Percentiles rank a stretch among this genome's conserved stretches.
These are phyloP conservation scores for Apodemia zela DNA, from an alignment of 2,888 invertebrate species.

Conservation along the genomic window DNA sequence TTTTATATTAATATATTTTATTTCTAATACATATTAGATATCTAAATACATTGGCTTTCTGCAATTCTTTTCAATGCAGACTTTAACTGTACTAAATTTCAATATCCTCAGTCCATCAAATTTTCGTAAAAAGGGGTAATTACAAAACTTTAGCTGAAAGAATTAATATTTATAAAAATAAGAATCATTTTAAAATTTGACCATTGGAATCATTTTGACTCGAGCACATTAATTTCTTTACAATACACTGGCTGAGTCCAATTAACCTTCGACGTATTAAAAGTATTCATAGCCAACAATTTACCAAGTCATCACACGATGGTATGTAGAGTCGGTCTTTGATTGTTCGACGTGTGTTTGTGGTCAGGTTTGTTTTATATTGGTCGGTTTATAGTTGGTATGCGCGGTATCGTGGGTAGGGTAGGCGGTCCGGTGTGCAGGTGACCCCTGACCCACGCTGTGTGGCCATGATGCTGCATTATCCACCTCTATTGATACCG, in stretches of 20 bases:
- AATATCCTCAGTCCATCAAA: no score
- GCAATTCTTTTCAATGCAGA: no score
- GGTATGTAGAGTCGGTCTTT: constrained; percentile 32
- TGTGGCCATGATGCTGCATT: constrained; percentile 59
- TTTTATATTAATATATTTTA: no score
- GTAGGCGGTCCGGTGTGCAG: constrained; percentile 48
- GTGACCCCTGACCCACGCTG: constrained; percentile 66
- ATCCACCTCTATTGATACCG: constrained; percentile 18
- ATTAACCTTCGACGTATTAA: constrained; percentile 73
- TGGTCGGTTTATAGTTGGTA: constrained; percentile 40
- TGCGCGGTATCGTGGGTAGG: constrained; percentile 38
- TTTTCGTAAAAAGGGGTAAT: no score
- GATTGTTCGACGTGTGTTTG: constrained; percentile 29
- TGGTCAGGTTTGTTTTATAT: constrained; percentile 25
- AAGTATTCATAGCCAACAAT: constrained; percentile 69
- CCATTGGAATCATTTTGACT: constrained; percentile 46
- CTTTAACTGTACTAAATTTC: no score
- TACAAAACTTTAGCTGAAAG: no score
- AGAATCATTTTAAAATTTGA: constrained; percentile 38
- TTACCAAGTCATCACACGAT: constrained; percentile 51
- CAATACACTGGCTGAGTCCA: constrained; percentile 70
- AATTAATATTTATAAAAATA: constrained; percentile 17
- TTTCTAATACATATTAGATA: no score
- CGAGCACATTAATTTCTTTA: constrained; percentile 59
- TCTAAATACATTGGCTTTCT: no score